Percentiles rank a stretch among this genome's conserved stretches.
These are phyloP conservation scores for Mactromeris polynyma DNA, from an alignment of 2,888 invertebrate species.

Conservation along the genomic window DNA sequence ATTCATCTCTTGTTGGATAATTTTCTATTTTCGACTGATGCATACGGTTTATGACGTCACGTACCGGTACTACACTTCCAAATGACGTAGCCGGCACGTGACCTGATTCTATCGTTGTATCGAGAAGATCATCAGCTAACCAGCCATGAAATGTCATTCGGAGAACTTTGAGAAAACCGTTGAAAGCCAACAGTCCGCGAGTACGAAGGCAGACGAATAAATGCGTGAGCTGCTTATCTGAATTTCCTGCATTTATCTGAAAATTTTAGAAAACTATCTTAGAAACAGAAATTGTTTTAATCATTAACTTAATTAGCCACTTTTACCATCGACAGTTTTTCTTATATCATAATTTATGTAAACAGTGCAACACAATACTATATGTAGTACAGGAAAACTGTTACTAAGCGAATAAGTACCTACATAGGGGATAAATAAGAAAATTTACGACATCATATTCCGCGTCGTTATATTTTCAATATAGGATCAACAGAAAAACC, in stretches of 20 bases:
- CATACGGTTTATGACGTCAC: slow-evolving; percentile 41
- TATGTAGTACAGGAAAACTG: too few species aligned
- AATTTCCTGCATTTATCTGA: slow-evolving; percentile 38
- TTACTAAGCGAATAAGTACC: too few species aligned
- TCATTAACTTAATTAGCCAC: too few species aligned
- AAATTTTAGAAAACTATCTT: not conserved
- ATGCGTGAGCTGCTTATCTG: slow-evolving; percentile 45
- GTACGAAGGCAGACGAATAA: slow-evolving; percentile 41
- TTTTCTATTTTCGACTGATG: slow-evolving; percentile 16
- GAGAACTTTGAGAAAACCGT: slow-evolving; percentile 57
- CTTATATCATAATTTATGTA: too few species aligned
- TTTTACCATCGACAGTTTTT: too few species aligned
- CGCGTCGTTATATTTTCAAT: too few species aligned
- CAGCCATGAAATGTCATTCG: slow-evolving; percentile 60
- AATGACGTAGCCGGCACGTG: not conserved
- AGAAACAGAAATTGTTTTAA: too few species aligned
- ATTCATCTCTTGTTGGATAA: not conserved
- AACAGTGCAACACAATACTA: too few species aligned
- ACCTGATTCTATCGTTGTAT: slow-evolving; percentile 25
- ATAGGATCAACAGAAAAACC: too few species aligned
- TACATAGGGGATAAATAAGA: too few species aligned
- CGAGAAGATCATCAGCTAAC: slow-evolving; percentile 60
- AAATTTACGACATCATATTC: too few species aligned
- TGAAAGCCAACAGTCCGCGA: slow-evolving; percentile 53
- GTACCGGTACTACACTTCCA: slow-evolving; percentile 14